phyloP scores from a whole-genome alignment of 2,888 invertebrate genomes.

The Halictus quadricinctus region DNA sequence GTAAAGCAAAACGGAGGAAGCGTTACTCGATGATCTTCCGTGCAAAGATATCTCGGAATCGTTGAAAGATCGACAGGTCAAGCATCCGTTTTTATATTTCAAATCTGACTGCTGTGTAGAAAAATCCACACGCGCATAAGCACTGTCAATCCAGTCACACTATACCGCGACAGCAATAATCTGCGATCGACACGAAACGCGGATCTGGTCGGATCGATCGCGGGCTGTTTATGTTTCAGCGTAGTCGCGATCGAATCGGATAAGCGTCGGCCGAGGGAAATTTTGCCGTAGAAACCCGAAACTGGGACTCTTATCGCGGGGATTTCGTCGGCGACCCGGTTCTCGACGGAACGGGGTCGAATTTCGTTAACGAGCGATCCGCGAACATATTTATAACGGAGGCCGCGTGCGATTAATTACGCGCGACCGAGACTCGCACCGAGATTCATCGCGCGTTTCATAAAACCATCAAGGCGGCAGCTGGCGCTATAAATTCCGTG shows the following conservation, averaged over 20 bases:
- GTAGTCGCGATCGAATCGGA: neutral
- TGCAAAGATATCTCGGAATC: no score
- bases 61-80: neutral
- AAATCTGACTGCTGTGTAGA: neutral
- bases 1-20: neutral
- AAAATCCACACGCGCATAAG: neutral
- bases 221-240: neutral
- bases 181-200: neutral
- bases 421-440: neutral
- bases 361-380: constrained; percentile 2
- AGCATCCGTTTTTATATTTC: neutral
- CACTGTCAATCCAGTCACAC: neutral
- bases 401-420: neutral
- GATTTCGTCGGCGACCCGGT: neutral
- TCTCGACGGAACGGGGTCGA: neutral
- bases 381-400: neutral
- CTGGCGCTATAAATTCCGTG: constrained; percentile 32
- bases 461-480: constrained; percentile 17
- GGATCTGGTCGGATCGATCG: neutral
- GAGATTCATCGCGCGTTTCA: constrained; percentile 29
- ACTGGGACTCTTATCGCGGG: neutral
- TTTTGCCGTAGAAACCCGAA: neutral
- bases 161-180: neutral
- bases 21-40: neutral
- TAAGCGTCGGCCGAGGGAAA: neutral